Evolutionary conservation across 2,888 invertebrate genomes (phyloP).

Genomic region (Sinotaia quadrata): DNA sequence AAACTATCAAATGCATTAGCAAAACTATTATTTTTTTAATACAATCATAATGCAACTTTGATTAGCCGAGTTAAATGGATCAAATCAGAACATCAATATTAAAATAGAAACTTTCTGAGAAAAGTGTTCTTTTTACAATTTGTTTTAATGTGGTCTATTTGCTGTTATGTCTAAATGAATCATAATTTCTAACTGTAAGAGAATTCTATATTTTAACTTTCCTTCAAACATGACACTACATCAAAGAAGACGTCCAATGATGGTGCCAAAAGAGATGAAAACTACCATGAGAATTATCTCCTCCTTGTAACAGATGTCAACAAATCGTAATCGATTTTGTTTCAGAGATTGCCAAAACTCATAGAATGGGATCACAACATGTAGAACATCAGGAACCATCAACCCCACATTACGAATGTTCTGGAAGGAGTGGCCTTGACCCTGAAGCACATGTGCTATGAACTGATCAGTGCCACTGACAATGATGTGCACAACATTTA

Average conservation of each 20-base stretch:
- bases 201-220: too few relatives aligned
- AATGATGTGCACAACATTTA: slow-evolving; percentile 67
- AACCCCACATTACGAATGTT: slow-evolving; percentile 65
- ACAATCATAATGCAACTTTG: too few relatives aligned
- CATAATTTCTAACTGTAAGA: too few relatives aligned
- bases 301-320: slow-evolving; percentile 68
- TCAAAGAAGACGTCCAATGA: slow-evolving; percentile 55
- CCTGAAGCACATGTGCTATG: slow-evolving; percentile 61
- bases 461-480: slow-evolving; percentile 69
- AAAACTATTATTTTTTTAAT: too few relatives aligned
- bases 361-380: slow-evolving; percentile 76
- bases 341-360: slow-evolving; percentile 65
- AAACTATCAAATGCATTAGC: too few relatives aligned
- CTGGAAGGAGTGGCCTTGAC: slow-evolving; percentile 60
- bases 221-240: too few relatives aligned
- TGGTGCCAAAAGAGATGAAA: slow-evolving; percentile 57
- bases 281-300: slow-evolving; percentile 67
- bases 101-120: too few relatives aligned
- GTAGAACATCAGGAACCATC: slow-evolving; percentile 67
- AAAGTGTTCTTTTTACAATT: too few relatives aligned
- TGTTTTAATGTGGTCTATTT: too few relatives aligned
- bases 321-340: slow-evolving; percentile 58
- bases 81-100: too few relatives aligned
- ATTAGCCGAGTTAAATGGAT: too few relatives aligned
- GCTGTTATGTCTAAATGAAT: too few relatives aligned